phyloP scores from a whole-genome alignment of 2,888 invertebrate species.

The Cantharis rufa region DNA sequence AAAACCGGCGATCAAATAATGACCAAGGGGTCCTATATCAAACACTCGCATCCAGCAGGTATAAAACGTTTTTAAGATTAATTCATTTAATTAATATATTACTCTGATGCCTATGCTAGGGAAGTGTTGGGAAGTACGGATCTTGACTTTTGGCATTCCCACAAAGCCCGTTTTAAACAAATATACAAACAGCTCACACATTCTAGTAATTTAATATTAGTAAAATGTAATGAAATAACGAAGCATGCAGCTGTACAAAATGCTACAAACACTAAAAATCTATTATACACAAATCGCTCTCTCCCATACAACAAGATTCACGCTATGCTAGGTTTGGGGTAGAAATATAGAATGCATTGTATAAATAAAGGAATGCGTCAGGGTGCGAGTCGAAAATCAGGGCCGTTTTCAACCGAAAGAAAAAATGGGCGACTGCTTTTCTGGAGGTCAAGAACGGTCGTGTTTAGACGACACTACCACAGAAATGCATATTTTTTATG shows the following conservation, averaged over 20 bases:
- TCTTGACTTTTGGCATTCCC: constrained; percentile 27
- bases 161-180: constrained; percentile 39
- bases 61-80: constrained; percentile 45
- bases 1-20: constrained; percentile 35
- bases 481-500: constrained; percentile 42
- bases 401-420: constrained; percentile 10
- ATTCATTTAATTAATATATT: constrained; percentile 49
- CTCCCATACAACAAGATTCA: constrained; percentile 32
- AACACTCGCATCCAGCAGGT: constrained; percentile 49
- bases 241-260: constrained; percentile 57
- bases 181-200: constrained; percentile 39
- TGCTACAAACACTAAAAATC: constrained; percentile 54
- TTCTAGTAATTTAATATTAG: constrained; percentile 39
- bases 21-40: constrained; percentile 40
- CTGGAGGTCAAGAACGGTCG: constrained; percentile 7
- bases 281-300: constrained; percentile 32
- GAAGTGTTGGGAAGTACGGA: constrained; percentile 37
- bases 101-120: constrained; percentile 48
- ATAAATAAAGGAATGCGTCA: constrained; percentile 49
- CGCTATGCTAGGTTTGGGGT: constrained; percentile 34
- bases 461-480: constrained; percentile 36
- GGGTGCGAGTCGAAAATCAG: constrained; percentile 20
- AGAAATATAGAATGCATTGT: constrained; percentile 53
- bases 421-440: constrained; percentile 3
- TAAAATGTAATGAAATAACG: constrained; percentile 48